Conservation (phyloP, 2,888 invertebrate genomes). For the Belgica antarctica region DNA sequence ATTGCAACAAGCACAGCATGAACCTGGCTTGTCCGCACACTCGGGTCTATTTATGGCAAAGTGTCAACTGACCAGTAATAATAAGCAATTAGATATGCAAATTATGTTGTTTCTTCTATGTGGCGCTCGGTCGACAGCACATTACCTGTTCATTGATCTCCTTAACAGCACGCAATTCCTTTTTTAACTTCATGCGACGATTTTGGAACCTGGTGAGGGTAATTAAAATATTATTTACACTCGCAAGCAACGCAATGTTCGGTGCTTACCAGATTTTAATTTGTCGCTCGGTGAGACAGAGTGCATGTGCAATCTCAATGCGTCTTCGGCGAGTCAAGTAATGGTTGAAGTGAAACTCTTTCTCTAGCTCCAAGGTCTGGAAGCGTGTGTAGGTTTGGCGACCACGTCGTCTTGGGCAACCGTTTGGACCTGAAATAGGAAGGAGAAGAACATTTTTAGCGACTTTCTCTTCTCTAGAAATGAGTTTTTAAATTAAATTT, state of each 20-base stretch:
- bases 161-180: slow-evolving; percentile 89
- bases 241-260: too few relatives aligned
- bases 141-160: slow-evolving; percentile 84
- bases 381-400: slow-evolving; percentile 97
- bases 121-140: not conserved
- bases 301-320: slow-evolving; percentile 95
- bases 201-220: slow-evolving; percentile 36
- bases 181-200: slow-evolving; percentile 63
- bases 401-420: slow-evolving; percentile 89
- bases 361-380: slow-evolving; percentile 96
- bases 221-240: not conserved
- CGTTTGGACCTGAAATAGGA: slow-evolving; percentile 83
- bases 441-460: slow-evolving; percentile 26
- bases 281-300: slow-evolving; percentile 93
- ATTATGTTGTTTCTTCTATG: too few relatives aligned
- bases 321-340: slow-evolving; percentile 93
- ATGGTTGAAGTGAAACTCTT: slow-evolving; percentile 98
- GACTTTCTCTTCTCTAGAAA: slow-evolving; percentile 26
- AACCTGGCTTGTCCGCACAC: too few relatives aligned
- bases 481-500: slow-evolving; percentile 21
- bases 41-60: not conserved
- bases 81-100: slow-evolving; percentile 32
- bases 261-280: slow-evolving; percentile 84
- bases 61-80: not conserved
- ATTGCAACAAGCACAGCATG: slow-evolving; percentile 5